These are phyloP conservation scores for Entosphenus tridentatus DNA, from an alignment of 2,113 vertebrate genomes.

Conservation along the genomic window DNA sequence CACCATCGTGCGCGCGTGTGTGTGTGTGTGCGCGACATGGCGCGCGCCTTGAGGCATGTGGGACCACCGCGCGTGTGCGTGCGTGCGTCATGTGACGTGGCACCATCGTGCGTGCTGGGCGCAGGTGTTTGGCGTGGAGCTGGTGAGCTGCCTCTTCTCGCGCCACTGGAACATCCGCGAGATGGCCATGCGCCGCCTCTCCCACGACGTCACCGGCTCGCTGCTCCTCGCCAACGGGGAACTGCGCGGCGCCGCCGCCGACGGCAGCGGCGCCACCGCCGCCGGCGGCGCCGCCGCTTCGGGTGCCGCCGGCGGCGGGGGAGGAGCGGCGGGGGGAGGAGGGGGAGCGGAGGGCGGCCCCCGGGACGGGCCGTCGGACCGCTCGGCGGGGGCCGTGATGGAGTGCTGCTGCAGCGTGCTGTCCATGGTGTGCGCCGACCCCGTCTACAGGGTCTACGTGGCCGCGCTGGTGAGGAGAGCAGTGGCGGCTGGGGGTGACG, in stretches of 20 bases:
- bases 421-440: constrained; percentile 5
- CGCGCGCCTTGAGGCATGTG: too few species aligned
- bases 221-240: constrained; percentile 2
- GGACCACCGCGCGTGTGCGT: too few species aligned
- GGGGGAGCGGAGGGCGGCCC: background rate
- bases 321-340: constrained; percentile 10
- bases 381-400: background rate
- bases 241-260: background rate
- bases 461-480: background rate
- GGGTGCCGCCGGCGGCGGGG: constrained; percentile 22
- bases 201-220: constrained; percentile 1
- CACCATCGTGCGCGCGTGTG: too few species aligned
- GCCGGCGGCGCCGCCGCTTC: constrained; percentile 16
- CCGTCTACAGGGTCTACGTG: constrained; percentile 1
- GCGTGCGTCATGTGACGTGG: too few species aligned
- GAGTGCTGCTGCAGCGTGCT: constrained; percentile 4
- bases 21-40: too few species aligned
- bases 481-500: too few species aligned
- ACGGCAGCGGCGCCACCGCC: constrained; percentile 8
- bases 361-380: constrained; percentile 1
- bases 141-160: background rate
- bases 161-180: constrained; percentile 1
- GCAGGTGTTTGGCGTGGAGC: constrained; percentile 2
- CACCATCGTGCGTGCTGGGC: too few species aligned
- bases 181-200: constrained; percentile 3